phyloP scores from a whole-genome alignment of 2,797 vertebrate species.

The Chiloscyllium punctatum region DNA sequence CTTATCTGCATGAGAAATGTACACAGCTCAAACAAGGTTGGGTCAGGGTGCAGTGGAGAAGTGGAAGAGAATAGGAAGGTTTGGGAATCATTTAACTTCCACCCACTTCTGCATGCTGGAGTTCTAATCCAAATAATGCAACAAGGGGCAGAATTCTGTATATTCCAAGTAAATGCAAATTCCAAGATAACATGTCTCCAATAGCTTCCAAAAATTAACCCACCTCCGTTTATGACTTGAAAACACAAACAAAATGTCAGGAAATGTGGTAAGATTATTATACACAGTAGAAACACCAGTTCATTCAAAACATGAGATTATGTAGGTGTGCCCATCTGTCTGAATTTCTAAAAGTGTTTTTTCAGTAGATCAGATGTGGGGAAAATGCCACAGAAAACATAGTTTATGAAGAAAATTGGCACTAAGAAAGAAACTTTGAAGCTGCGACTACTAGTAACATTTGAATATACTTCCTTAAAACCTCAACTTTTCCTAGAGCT shows the following conservation, averaged over 20 bases:
- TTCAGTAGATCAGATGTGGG: neutral
- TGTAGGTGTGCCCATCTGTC: neutral
- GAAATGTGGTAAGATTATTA: neutral
- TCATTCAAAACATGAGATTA: neutral
- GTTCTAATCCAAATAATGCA: neutral
- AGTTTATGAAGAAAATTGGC: neutral
- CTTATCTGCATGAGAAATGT: neutral
- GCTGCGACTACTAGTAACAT: neutral
- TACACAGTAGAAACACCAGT: neutral
- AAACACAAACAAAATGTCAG: neutral
- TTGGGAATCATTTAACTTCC: neutral
- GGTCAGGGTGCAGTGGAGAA: neutral
- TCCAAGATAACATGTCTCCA: neutral
- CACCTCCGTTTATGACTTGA: neutral
- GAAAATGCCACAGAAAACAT: neutral
- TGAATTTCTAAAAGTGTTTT: neutral
- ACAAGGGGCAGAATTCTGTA: neutral
- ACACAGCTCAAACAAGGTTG: neutral
- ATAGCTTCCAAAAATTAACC: neutral
- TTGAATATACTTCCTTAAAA: neutral
- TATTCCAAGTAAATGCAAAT: neutral
- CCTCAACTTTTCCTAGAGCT: neutral
- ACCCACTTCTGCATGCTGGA: neutral
- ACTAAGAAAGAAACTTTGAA: neutral
- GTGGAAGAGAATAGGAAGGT: neutral